These are phyloP conservation scores for Artemia sinica DNA, from an alignment of 2,888 invertebrate genomes.

Conservation along the genomic window DNA sequence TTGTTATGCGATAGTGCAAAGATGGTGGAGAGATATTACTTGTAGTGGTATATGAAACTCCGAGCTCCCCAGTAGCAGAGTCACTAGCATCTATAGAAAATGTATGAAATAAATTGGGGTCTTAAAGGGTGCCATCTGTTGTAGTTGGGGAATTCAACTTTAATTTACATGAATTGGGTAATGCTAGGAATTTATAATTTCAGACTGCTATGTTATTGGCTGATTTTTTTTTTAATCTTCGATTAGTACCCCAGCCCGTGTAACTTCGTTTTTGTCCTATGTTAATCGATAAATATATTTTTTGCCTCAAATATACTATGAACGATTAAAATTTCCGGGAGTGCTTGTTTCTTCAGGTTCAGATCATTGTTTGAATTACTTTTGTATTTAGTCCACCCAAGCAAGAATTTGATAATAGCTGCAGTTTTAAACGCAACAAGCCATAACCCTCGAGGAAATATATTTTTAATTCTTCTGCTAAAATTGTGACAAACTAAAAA, in stretches of 20 bases:
- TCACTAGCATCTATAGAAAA: neutral
- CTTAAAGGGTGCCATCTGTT: neutral
- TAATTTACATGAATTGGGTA: neutral
- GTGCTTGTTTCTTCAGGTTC: too few species aligned
- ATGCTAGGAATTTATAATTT: neutral
- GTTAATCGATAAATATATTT: too few species aligned
- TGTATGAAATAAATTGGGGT: neutral
- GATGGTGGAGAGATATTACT: neutral
- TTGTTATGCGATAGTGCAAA: neutral
- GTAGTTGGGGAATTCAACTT: neutral
- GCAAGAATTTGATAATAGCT: too few species aligned
- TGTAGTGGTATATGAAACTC: neutral
- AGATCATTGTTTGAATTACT: too few species aligned
- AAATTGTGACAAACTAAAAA: too few species aligned
- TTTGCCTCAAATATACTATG: too few species aligned
- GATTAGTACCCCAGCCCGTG: neutral
- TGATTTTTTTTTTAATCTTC: slow-evolving; percentile 3
- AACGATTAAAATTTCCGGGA: too few species aligned
- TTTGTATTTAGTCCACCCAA: too few species aligned
- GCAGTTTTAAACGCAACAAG: too few species aligned
- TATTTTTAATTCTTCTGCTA: too few species aligned
- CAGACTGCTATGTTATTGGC: neutral
- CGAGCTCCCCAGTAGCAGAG: neutral
- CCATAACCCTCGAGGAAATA: too few species aligned
- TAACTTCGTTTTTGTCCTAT: too few species aligned